Conservation (phyloP, 2,113 vertebrate species). For the Merops nubicus region DNA sequence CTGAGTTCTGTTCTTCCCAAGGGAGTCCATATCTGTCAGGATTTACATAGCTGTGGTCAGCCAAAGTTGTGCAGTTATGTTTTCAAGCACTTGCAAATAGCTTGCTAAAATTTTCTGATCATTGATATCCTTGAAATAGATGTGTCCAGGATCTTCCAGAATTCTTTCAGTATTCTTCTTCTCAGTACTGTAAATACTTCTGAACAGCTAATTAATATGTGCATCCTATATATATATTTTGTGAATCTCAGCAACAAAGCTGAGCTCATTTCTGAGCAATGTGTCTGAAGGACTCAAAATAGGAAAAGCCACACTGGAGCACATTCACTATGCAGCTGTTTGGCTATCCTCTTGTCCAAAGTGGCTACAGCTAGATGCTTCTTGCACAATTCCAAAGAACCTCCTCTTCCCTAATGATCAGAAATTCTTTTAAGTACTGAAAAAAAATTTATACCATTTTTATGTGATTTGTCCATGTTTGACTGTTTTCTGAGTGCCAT, state of each 20-base stretch:
- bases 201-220: neutral
- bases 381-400: neutral
- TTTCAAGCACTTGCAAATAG: neutral
- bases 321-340: neutral
- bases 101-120: slow-evolving; percentile 12
- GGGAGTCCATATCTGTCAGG: neutral
- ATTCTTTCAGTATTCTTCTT: neutral
- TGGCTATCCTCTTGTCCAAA: neutral
- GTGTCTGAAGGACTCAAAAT: neutral
- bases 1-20: neutral
- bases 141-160: neutral
- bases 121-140: neutral
- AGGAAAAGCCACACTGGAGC: neutral
- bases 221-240: neutral
- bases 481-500: neutral
- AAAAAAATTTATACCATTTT: neutral
- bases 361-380: neutral
- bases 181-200: neutral
- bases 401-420: neutral
- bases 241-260: neutral
- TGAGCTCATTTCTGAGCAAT: neutral
- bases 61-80: slow-evolving; percentile 40
- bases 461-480: neutral
- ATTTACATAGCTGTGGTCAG: neutral
- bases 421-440: neutral